A percentile compares a stretch with the other conserved stretches of the same genome.
Evolutionary conservation across 2,113 vertebrate species (phyloP).

Genomic region (Limnothrissa miodon): DNA sequence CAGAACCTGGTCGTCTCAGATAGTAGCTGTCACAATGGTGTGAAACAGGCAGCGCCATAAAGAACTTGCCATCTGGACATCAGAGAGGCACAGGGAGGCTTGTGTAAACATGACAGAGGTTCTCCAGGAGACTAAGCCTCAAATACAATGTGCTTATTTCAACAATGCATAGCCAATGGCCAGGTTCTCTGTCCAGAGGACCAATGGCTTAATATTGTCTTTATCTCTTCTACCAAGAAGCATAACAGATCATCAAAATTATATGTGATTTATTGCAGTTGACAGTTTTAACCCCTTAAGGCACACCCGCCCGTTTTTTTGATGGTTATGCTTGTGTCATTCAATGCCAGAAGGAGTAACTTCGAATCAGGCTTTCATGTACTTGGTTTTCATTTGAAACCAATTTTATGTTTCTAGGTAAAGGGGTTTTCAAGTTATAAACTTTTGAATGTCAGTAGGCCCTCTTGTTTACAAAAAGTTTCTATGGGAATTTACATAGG

Average conservation of each 20-base stretch:
- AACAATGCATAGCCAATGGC: background rate
- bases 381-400: too few species aligned
- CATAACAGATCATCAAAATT: background rate
- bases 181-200: background rate
- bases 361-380: too few species aligned
- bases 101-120: background rate
- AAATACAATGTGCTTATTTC: background rate
- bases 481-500: too few species aligned
- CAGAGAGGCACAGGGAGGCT: background rate
- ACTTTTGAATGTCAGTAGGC: too few species aligned
- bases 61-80: background rate
- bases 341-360: too few species aligned
- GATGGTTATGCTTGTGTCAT: too few species aligned
- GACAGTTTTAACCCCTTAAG: background rate
- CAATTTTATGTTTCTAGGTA: too few species aligned
- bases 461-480: too few species aligned
- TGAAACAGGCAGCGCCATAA: background rate
- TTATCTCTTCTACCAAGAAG: background rate
- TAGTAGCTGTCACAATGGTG: background rate
- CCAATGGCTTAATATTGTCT: background rate
- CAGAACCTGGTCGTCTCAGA: background rate
- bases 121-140: background rate
- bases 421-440: too few species aligned
- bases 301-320: too few species aligned
- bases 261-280: background rate